Evolutionary conservation across 2,797 vertebrate species (phyloP), one percentile per base, ranked within the genome.

Genomic region (Dromococcyx pavoninus): DNA sequence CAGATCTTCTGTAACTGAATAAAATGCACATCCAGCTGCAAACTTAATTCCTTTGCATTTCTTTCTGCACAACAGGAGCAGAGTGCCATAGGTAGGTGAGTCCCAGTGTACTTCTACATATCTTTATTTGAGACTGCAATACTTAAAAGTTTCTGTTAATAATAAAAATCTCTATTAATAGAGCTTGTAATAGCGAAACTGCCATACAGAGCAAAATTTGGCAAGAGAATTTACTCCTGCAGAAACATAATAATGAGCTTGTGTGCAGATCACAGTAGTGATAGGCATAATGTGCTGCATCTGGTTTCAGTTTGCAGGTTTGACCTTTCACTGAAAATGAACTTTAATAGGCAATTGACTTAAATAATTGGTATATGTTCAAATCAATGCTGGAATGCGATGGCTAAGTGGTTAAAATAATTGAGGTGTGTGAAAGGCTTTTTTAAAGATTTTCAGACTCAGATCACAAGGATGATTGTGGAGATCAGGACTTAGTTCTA

Each of bases 321-420:
- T 95, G 91, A 95, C 96, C 96, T 95, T 91, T 94, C n/a, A 41
- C 90, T 72, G 0, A 81, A 95, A 96, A 95, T 84, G 82, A 89
- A 96, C 97, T 97, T 96, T 96, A 96, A 97, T 95, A 96, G 95
- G 83, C 90, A 65, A 91, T 96, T 96, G 92, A 80, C 85, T 97
- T 94, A 92, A 95, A 96, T 95, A 93, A 96, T 94, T 85, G 43
- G 24, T 88, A 43, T 30, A 61, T 46, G 70, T 89, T 95, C 85
- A 48, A 75, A 95, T 95, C 93, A 85, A 94, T 96, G 79, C 69
- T 60, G 57, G 73, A 94, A 92, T 2, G 33, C 46, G 87, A 94
- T 54, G 53, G 89, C 81, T 93, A 95, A 91, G 86, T 9, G 25
- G 91, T 82, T 96, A 89, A 97, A 96, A 88, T 95, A 96, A 96